Evolutionary conservation across 1,140 invertebrate genomes (phyloP).

Genomic region (Lucilia sericata): DNA sequence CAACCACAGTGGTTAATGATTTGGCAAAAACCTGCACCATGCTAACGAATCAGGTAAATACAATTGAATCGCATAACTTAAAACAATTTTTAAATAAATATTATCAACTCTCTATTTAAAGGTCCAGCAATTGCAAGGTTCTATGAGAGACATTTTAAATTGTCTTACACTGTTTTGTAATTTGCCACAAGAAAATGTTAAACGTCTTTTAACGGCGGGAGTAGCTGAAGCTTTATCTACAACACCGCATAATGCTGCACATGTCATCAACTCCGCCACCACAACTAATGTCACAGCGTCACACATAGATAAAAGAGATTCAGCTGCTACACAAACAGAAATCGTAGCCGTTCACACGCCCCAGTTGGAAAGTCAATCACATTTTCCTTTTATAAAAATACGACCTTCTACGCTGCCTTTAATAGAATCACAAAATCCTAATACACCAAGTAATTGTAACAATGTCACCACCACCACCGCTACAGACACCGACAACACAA

Average conservation of each 20-base stretch:
- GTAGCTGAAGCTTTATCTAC: constrained; percentile 48
- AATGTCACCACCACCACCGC: background rate
- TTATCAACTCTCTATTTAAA: constrained; percentile 54
- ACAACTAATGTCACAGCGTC: background rate
- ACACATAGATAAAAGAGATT: constrained; percentile 67
- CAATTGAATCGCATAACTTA: background rate
- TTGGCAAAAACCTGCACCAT: constrained; percentile 70
- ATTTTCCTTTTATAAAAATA: constrained; percentile 63
- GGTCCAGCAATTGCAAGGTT: constrained; percentile 81
- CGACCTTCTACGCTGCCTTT: constrained; percentile 64
- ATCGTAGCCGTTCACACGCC: constrained; percentile 81
- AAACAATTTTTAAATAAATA: background rate
- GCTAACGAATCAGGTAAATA: constrained; percentile 68
- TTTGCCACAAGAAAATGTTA: constrained; percentile 68
- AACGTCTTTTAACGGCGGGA: constrained; percentile 55
- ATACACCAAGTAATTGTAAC: constrained; percentile 16
- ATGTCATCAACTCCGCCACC: background rate
- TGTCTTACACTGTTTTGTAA: constrained; percentile 73
- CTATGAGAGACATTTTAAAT: constrained; percentile 80
- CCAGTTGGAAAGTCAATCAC: constrained; percentile 69
- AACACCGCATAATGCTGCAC: constrained; percentile 11
- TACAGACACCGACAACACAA: background rate
- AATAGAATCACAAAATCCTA: constrained; percentile 52
- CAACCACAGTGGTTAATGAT: constrained; percentile 67
- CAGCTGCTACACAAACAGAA: constrained; percentile 81